A percentile compares a stretch with the other conserved stretches of the same genome.
These are phyloP conservation scores for Aeoliscus strigatus DNA, from an alignment of 2,797 vertebrate species.

Conservation along the genomic window DNA sequence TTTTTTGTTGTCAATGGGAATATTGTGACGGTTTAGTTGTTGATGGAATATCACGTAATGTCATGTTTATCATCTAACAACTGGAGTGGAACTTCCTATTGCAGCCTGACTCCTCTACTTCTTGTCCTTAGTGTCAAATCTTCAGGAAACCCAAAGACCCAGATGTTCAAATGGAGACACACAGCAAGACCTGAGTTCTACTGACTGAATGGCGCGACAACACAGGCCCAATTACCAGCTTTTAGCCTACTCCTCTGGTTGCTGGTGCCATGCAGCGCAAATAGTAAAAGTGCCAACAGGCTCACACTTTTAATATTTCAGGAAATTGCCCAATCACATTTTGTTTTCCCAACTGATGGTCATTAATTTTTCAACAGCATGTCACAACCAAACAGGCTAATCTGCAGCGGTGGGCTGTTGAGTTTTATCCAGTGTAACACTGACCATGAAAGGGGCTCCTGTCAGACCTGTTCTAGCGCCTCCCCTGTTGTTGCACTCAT, in stretches of 20 bases:
- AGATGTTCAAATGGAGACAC: slow-evolving; percentile 17
- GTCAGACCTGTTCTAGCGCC: slow-evolving; percentile 45
- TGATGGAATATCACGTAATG: no score
- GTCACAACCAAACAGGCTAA: slow-evolving; percentile 89
- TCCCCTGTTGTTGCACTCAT: slow-evolving; percentile 46
- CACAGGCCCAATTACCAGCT: slow-evolving; percentile 88
- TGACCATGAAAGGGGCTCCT: slow-evolving; percentile 73
- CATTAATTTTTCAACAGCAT: slow-evolving; percentile 96
- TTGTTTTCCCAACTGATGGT: slow-evolving; percentile 87
- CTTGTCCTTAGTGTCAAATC: slow-evolving; percentile 31
- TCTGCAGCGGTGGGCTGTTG: slow-evolving; percentile 85
- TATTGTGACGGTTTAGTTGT: no score
- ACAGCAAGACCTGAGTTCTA: slow-evolving; percentile 38
- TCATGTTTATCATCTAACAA: no score
- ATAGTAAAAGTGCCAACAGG: slow-evolving; percentile 96
- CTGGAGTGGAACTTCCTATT: no score
- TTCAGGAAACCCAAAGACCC: slow-evolving; percentile 31
- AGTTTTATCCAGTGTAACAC: slow-evolving; percentile 86
- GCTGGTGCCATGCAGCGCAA: slow-evolving; percentile 59
- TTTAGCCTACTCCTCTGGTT: slow-evolving; percentile 75
- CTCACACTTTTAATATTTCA: slow-evolving; percentile 99
- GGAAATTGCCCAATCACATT: slow-evolving; percentile 99
- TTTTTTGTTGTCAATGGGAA: no score
- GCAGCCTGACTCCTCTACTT: slow-evolving; percentile 12
- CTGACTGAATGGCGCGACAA: slow-evolving; percentile 84